phyloP scores from a whole-genome alignment of 2,113 vertebrate genomes.

The Vimba vimba region DNA sequence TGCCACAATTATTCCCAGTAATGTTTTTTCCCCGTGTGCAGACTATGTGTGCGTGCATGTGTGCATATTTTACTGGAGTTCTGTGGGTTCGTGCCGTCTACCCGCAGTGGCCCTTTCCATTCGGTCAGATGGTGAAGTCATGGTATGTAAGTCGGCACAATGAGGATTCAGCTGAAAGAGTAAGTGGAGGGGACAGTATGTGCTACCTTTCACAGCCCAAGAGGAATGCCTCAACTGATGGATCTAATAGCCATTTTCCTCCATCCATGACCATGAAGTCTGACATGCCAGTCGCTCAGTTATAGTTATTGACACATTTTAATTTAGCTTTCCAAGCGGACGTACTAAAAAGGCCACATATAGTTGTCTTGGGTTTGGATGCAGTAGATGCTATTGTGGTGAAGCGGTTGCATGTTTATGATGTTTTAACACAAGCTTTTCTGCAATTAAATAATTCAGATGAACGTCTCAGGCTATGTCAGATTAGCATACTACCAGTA shows the following conservation, averaged over 20 bases:
- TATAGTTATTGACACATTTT: slow-evolving; percentile 54
- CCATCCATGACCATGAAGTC: slow-evolving; percentile 40
- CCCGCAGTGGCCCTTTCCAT: slow-evolving; percentile 75
- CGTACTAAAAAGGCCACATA: slow-evolving; percentile 36
- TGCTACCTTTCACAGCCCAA: slow-evolving; percentile 66
- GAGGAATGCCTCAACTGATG: slow-evolving; percentile 61
- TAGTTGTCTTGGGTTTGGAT: slow-evolving; percentile 13
- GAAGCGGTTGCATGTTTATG: slow-evolving; percentile 33
- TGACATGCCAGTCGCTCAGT: slow-evolving; percentile 52
- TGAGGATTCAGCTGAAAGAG: slow-evolving; percentile 60
- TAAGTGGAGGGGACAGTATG: slow-evolving; percentile 49
- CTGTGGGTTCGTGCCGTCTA: slow-evolving; percentile 69
- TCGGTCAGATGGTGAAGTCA: slow-evolving; percentile 76
- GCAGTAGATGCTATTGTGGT: slow-evolving; percentile 34
- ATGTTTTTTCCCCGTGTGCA: slow-evolving; percentile 2
- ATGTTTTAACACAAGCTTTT: slow-evolving; percentile 27
- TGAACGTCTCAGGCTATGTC: neutral
- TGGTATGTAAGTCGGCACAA: slow-evolving; percentile 64
- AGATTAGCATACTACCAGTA: no score
- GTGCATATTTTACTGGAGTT: slow-evolving; percentile 66
- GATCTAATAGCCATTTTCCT: slow-evolving; percentile 64
- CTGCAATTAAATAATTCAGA: neutral
- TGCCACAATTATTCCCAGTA: slow-evolving; percentile 33
- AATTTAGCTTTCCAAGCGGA: slow-evolving; percentile 51
- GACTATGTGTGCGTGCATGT: slow-evolving; percentile 9